These are phyloP conservation scores for Colistium nudipinnis DNA, from an alignment of 2,113 vertebrate species.

Conservation along the genomic window DNA sequence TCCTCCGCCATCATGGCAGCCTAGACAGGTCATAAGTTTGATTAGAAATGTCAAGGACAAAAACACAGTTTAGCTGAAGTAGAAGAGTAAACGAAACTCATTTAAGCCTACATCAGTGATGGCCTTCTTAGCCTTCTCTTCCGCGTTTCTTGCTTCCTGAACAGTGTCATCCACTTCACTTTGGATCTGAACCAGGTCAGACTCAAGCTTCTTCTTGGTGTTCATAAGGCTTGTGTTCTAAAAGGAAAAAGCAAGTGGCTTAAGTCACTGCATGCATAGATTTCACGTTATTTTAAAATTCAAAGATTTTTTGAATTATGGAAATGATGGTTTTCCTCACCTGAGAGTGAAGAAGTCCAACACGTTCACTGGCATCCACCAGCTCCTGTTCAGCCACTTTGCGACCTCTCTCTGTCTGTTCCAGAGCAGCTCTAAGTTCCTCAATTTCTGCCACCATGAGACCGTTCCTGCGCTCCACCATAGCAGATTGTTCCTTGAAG, in stretches of 20 bases:
- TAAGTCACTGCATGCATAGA: not conserved
- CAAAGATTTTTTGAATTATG: not conserved
- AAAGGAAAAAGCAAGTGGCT: not conserved
- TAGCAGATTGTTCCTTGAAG: too few species aligned
- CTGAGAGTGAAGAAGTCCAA: too few species aligned
- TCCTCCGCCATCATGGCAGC: constrained; percentile 90
- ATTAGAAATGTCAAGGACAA: not conserved
- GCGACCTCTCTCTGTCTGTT: too few species aligned
- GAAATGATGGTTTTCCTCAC: too few species aligned
- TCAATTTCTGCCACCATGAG: too few species aligned
- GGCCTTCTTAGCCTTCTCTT: constrained; percentile 95
- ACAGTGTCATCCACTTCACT: constrained; percentile 73
- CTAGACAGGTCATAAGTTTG: constrained; percentile 29
- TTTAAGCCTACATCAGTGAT: constrained; percentile 84
- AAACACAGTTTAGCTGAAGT: not conserved
- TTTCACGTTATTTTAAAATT: not conserved
- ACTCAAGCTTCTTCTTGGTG: constrained; percentile 76
- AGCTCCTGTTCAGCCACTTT: too few species aligned
- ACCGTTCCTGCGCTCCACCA: too few species aligned
- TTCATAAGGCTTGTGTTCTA: constrained; percentile 74
- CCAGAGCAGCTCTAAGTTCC: too few species aligned
- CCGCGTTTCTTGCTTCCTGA: constrained; percentile 84
- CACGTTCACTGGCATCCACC: too few species aligned
- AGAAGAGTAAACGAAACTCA: not conserved
- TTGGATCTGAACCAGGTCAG: constrained; percentile 73